Evolutionary conservation across 2,888 invertebrate species (phyloP).

Genomic region (Caenorhabditis afra): DNA sequence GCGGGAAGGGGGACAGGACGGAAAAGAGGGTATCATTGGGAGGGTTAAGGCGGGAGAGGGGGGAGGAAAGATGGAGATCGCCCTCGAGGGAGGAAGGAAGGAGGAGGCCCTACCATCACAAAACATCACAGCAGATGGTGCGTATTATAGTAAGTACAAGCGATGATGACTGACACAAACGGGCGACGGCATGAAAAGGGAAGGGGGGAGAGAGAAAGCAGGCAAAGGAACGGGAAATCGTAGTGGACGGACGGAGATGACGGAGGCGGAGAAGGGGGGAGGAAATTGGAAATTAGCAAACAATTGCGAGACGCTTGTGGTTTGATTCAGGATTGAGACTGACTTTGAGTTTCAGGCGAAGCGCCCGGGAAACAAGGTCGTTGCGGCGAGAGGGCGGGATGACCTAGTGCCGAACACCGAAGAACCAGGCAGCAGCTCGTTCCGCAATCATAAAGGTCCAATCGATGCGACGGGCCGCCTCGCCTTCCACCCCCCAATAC

Average conservation of each 20-base stretch:
- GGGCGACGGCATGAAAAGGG: conserved; percentile 57
- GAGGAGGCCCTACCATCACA: conserved; percentile 42
- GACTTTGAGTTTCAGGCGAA: neutral
- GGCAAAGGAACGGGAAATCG: conserved; percentile 55
- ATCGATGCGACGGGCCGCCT: conserved; percentile 11
- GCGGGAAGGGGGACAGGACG: conserved; percentile 24
- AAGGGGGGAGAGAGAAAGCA: conserved; percentile 37
- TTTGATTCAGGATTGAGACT: conserved; percentile 5
- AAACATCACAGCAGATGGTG: conserved; percentile 58
- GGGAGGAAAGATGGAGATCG: conserved; percentile 23
- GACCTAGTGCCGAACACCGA: no score
- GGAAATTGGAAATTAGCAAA: conserved; percentile 55
- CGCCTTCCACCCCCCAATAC: conserved; percentile 18
- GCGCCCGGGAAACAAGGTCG: neutral
- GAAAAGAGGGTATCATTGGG: conserved; percentile 38
- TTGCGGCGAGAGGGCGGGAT: no score
- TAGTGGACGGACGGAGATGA: conserved; percentile 52
- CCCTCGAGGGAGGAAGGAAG: conserved; percentile 24
- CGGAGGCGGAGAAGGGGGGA: conserved; percentile 39
- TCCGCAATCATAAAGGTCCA: neutral
- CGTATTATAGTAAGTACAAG: conserved; percentile 60
- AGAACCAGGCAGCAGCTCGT: no score
- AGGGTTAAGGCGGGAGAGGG: conserved; percentile 25
- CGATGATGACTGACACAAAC: conserved; percentile 59
- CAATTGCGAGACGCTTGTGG: conserved; percentile 48